Conservation (phyloP, 1,140 invertebrate genomes). For the Ridgeia piscesae region DNA sequence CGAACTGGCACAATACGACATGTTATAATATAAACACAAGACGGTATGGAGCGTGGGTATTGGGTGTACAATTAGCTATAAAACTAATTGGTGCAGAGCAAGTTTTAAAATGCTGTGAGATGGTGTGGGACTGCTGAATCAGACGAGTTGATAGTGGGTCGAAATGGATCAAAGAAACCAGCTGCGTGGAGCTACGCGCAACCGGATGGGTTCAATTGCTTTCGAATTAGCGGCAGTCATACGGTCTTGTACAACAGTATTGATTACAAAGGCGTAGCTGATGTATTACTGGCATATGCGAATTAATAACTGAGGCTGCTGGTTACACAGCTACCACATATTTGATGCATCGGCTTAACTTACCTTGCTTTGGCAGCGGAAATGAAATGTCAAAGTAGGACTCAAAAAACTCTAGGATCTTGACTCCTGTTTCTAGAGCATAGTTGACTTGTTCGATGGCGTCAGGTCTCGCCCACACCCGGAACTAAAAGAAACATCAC, state of each 20-base stretch:
- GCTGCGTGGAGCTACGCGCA: neutral
- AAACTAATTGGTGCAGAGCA: too few relatives aligned
- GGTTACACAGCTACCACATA: too few relatives aligned
- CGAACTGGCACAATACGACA: too few relatives aligned
- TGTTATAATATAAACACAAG: too few relatives aligned
- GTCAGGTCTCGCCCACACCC: conserved; percentile 45
- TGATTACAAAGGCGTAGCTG: neutral
- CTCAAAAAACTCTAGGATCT: conserved; percentile 53
- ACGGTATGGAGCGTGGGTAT: too few relatives aligned
- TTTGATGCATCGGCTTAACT: neutral
- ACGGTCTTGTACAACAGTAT: neutral
- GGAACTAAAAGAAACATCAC: conserved; percentile 34
- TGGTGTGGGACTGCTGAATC: too few relatives aligned
- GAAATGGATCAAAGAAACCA: neutral
- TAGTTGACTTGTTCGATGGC: conserved; percentile 43
- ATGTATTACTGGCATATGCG: neutral
- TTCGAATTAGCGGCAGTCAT: neutral
- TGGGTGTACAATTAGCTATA: too few relatives aligned
- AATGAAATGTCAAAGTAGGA: conserved; percentile 52
- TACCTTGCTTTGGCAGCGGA: conserved; percentile 38
- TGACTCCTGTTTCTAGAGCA: conserved; percentile 45
- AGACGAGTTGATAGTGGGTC: neutral
- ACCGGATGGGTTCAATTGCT: too few relatives aligned
- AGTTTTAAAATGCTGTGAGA: too few relatives aligned
- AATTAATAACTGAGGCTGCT: too few relatives aligned